Conservation (phyloP, 2,797 vertebrate genomes). For the Sebastes iracundus region DNA sequence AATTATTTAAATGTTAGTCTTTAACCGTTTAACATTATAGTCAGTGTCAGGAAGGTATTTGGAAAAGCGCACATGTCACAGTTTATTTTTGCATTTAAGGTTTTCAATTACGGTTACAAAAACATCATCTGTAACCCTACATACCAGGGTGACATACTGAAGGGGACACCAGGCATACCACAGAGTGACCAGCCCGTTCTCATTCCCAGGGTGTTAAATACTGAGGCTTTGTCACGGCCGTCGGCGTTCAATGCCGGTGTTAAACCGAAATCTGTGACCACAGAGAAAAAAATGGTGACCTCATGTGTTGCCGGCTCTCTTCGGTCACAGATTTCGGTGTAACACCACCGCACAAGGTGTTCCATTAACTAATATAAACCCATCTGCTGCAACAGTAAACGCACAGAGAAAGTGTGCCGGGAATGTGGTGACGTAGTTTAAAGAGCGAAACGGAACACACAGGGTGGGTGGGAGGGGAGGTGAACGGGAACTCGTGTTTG, state of each 20-base stretch:
- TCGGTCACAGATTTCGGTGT: too few species aligned
- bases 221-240: too few species aligned
- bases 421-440: too few species aligned
- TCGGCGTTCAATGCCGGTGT: accelerated
- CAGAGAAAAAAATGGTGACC: too few species aligned
- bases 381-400: too few species aligned
- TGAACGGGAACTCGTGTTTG: too few species aligned
- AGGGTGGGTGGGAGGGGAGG: accelerated
- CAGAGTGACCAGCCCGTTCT: background rate
- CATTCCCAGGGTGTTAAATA: too few species aligned
- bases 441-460: too few species aligned
- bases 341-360: too few species aligned
- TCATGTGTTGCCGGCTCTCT: too few species aligned
- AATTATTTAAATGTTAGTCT: background rate
- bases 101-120: constrained; percentile 16
- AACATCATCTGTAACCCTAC: constrained; percentile 18
- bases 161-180: background rate
- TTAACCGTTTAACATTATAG: background rate
- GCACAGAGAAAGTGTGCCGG: accelerated
- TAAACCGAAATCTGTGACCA: too few species aligned
- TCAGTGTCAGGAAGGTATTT: background rate
- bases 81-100: constrained; percentile 7
- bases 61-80: background rate
- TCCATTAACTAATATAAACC: too few species aligned
- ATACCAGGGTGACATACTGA: constrained; percentile 8